These are phyloP conservation scores for Eubasilissa splendida DNA, from an alignment of 2,888 invertebrate genomes.

Conservation along the genomic window DNA sequence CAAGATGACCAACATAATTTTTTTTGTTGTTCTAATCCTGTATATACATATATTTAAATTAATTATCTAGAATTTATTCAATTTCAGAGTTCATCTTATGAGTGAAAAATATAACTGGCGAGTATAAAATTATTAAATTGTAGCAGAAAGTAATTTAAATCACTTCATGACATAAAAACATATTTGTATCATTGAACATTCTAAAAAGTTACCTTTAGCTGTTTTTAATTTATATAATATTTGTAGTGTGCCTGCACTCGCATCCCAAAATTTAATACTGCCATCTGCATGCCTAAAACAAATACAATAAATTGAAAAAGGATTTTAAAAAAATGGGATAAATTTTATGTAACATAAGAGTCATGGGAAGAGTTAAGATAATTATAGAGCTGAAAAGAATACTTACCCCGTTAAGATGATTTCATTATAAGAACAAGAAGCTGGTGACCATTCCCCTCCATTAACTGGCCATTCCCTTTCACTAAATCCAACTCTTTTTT, in stretches of 20 bases:
- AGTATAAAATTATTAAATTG: too few species aligned
- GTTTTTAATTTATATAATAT: slow-evolving; percentile 98
- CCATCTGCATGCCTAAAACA: slow-evolving; percentile 95
- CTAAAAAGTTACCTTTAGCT: slow-evolving; percentile 77
- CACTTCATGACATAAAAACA: too few species aligned
- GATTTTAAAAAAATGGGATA: neutral
- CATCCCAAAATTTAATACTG: slow-evolving; percentile 99
- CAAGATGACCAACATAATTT: too few species aligned
- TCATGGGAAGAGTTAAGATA: neutral
- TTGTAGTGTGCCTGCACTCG: slow-evolving; percentile 95
- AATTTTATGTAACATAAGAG: neutral
- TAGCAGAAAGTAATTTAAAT: too few species aligned
- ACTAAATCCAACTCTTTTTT: slow-evolving; percentile 87
- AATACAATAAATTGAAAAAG: slow-evolving; percentile 13
- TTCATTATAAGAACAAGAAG: slow-evolving; percentile 97
- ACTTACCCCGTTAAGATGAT: slow-evolving; percentile 96
- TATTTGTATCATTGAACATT: too few species aligned
- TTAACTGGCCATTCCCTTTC: slow-evolving; percentile 96
- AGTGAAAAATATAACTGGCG: too few species aligned
- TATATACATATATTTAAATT: too few species aligned
- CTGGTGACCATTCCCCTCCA: slow-evolving; percentile 97
- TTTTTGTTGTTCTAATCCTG: too few species aligned
- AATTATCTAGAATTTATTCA: too few species aligned
- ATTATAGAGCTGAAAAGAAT: neutral
- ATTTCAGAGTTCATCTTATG: too few species aligned